These are phyloP conservation scores for Gymnorhina tibicen DNA, from an alignment of 2,113 vertebrate species.

Conservation along the genomic window DNA sequence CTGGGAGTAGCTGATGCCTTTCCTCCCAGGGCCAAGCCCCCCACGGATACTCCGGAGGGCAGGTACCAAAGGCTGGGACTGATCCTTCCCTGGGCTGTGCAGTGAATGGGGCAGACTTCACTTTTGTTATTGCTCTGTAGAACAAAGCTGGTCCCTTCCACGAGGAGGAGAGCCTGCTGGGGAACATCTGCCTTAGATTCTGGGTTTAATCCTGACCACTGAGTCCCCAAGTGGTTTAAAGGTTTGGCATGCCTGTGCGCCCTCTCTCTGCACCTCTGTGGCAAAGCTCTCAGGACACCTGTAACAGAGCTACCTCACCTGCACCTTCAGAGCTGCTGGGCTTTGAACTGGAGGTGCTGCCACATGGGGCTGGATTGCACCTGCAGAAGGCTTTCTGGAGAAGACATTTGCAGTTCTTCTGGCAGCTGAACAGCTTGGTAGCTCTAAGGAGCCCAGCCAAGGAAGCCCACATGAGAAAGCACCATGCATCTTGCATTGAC, in stretches of 20 bases:
- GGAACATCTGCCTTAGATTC: background rate
- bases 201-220: background rate
- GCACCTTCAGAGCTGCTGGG: background rate
- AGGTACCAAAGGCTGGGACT: background rate
- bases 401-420: background rate
- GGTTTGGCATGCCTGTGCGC: background rate
- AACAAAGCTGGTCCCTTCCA: background rate
- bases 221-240: background rate
- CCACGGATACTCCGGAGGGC: fast-evolving
- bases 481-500: background rate
- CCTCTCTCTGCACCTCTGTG: background rate
- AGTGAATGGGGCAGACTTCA: background rate
- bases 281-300: background rate
- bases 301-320: fast-evolving
- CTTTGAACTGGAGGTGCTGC: background rate
- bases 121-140: fast-evolving
- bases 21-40: background rate
- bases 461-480: background rate
- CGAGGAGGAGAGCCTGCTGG: background rate
- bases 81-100: background rate
- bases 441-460: background rate
- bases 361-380: fast-evolving
- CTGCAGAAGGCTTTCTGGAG: background rate
- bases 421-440: background rate
- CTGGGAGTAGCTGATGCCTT: background rate